Conservation (phyloP, 2,113 vertebrate species). For the Forbesichthys agassizii region DNA sequence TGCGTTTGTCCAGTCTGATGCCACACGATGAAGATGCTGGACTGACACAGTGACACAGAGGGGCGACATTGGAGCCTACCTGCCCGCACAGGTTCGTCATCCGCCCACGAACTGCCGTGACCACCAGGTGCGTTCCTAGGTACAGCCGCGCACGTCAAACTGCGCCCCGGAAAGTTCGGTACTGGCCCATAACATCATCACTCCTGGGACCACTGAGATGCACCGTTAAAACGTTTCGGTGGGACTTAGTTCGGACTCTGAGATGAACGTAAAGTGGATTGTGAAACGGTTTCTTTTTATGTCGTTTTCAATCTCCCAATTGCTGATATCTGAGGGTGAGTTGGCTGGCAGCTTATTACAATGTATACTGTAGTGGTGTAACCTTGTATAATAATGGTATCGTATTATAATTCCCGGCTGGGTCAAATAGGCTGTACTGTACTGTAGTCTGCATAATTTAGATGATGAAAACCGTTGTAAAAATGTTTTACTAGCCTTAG, state of each 20-base stretch:
- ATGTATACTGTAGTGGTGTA: too few relatives aligned
- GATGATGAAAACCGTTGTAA: too few relatives aligned
- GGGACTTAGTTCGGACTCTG: slow-evolving; percentile 79
- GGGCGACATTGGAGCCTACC: slow-evolving; percentile 14
- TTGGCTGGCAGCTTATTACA: slow-evolving; percentile 8
- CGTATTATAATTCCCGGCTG: too few relatives aligned
- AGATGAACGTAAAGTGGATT: slow-evolving; percentile 92
- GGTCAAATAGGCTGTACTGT: too few relatives aligned
- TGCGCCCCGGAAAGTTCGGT: not conserved
- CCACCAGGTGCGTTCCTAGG: slow-evolving; percentile 28
- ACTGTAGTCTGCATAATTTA: too few relatives aligned
- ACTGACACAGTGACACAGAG: slow-evolving; percentile 34
- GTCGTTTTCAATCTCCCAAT: slow-evolving; percentile 84
- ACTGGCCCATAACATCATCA: slow-evolving; percentile 1
- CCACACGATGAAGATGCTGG: slow-evolving; percentile 13
- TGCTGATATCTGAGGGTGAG: slow-evolving; percentile 90
- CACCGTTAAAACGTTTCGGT: slow-evolving; percentile 76
- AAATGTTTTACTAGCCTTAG: too few relatives aligned
- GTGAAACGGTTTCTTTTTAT: slow-evolving; percentile 88
- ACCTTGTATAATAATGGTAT: too few relatives aligned
- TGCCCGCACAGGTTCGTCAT: slow-evolving; percentile 53
- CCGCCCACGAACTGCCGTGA: slow-evolving; percentile 26
- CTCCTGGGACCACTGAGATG: slow-evolving; percentile 79
- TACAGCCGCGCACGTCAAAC: slow-evolving; percentile 12
- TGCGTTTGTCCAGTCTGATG: not conserved